Percentiles rank a stretch among this genome's conserved stretches.
Conservation (phyloP, 2,797 vertebrate genomes). For the Danio aesculapii region DNA sequence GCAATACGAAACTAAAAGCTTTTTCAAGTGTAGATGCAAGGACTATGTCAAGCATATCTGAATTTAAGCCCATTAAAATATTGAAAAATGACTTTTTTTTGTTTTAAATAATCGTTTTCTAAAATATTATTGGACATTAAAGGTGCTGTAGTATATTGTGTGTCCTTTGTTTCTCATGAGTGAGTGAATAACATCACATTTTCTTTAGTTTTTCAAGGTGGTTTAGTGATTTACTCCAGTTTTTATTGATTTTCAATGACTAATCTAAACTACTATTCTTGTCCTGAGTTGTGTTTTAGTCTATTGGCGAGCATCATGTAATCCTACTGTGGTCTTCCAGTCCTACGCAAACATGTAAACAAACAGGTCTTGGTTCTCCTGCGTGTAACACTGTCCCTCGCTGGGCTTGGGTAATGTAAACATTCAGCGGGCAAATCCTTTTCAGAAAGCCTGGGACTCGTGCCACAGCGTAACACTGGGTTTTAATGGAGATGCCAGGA, state of each 20-base stretch:
- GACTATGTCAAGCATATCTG: background rate
- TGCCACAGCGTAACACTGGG: conserved; percentile 40
- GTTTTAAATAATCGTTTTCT: background rate
- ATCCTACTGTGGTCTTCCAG: background rate
- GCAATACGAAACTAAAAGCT: too few species aligned
- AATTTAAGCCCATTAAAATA: background rate
- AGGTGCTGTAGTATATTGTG: conserved; percentile 10
- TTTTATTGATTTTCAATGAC: background rate
- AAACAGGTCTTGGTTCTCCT: conserved; percentile 12
- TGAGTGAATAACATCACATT: conserved; percentile 5
- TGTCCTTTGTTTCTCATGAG: background rate
- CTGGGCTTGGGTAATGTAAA: conserved; percentile 47
- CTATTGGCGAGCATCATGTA: background rate
- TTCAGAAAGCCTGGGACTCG: conserved; percentile 35
- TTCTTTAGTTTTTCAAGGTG: background rate
- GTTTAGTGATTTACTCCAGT: conserved; percentile 21
- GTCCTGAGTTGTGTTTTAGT: background rate
- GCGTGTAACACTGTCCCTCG: conserved; percentile 10
- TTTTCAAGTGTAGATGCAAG: too few species aligned
- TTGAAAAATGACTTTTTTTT: background rate
- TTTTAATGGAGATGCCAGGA: conserved; percentile 23
- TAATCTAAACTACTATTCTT: background rate
- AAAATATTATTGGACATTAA: conserved; percentile 20
- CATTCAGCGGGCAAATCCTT: conserved; percentile 39
- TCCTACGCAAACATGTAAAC: conserved; percentile 27